Percentiles rank a stretch among this genome's conserved stretches.
Evolutionary conservation across 1,140 invertebrate genomes (phyloP).

Genomic region (Rhynchophorus ferrugineus): DNA sequence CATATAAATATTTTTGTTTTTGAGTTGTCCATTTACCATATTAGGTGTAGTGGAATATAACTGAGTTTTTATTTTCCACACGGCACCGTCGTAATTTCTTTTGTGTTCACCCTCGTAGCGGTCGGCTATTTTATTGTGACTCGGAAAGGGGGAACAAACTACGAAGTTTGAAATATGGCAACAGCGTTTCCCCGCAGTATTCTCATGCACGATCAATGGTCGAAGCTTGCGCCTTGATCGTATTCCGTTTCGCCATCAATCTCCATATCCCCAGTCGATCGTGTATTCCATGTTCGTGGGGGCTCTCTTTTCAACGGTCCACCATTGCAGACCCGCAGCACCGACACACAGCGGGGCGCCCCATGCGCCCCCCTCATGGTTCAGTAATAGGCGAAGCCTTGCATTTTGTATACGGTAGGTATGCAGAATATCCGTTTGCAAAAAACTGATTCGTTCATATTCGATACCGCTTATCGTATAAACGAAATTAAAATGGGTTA

Average conservation of each 20-base stretch:
- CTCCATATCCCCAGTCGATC: not conserved
- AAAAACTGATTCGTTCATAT: no score
- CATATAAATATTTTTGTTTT: no score
- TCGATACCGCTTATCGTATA: no score
- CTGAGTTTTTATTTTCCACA: no score
- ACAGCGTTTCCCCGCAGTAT: constrained; percentile 9
- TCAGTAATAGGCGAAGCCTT: constrained; percentile 10
- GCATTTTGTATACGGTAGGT: constrained; percentile 18
- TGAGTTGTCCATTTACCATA: no score
- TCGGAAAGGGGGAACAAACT: no score
- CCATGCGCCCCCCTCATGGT: constrained; percentile 17
- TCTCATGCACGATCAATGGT: constrained; percentile 7
- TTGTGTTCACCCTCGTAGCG: no score
- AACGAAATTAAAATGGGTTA: no score
- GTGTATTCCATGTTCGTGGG: constrained; percentile 13
- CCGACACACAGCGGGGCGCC: constrained; percentile 15
- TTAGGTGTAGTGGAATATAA: no score
- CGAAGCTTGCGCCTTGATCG: constrained; percentile 7
- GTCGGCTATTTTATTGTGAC: no score
- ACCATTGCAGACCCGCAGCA: constrained; percentile 23
- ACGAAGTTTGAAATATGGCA: no score
- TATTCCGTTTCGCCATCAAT: not conserved
- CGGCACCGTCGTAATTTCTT: no score
- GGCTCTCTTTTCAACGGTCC: constrained; percentile 8
- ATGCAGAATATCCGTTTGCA: not conserved